Percentiles rank a stretch among this genome's conserved stretches.
These are phyloP conservation scores for Ectemnius continuus DNA, from an alignment of 2,888 invertebrate species.

Conservation along the genomic window DNA sequence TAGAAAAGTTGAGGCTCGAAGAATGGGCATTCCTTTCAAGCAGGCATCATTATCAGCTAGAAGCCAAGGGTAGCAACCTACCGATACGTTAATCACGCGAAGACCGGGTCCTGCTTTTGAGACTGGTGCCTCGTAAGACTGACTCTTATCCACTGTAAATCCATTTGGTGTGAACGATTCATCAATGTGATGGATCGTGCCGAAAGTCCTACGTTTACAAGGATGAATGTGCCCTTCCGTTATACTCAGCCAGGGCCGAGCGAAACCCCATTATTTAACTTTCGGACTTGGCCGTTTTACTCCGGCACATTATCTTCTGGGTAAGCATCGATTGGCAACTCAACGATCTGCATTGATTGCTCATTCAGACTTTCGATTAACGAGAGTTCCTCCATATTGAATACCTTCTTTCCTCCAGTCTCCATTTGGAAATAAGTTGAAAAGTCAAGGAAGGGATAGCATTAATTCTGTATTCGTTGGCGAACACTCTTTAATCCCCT, in stretches of 20 bases:
- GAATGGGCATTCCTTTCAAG: too few species aligned
- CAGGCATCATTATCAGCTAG: too few species aligned
- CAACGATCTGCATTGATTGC: constrained; percentile 5
- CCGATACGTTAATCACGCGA: constrained; percentile 38
- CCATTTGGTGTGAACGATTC: constrained; percentile 59
- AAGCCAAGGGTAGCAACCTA: constrained; percentile 3
- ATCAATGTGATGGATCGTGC: constrained; percentile 64
- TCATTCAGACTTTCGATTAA: neutral
- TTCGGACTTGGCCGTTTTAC: constrained; percentile 23
- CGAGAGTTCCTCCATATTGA: too few species aligned
- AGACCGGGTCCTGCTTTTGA: constrained; percentile 23
- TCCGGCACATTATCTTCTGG: constrained; percentile 38
- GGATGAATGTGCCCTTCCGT: constrained; percentile 57
- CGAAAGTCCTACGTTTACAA: constrained; percentile 57
- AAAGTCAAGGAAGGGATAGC: constrained; percentile 4
- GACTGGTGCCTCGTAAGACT: constrained; percentile 36
- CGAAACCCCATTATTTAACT: constrained; percentile 56
- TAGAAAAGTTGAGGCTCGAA: too few species aligned
- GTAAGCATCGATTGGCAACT: constrained; percentile 41
- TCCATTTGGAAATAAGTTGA: constrained; percentile 3
- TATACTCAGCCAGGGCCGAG: constrained; percentile 49
- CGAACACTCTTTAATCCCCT: neutral
- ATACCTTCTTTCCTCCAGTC: too few species aligned
- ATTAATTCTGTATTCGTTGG: constrained; percentile 10
- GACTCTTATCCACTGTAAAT: constrained; percentile 48